phyloP scores from a whole-genome alignment of 2,797 vertebrate species.

The Vipera ursinii region DNA sequence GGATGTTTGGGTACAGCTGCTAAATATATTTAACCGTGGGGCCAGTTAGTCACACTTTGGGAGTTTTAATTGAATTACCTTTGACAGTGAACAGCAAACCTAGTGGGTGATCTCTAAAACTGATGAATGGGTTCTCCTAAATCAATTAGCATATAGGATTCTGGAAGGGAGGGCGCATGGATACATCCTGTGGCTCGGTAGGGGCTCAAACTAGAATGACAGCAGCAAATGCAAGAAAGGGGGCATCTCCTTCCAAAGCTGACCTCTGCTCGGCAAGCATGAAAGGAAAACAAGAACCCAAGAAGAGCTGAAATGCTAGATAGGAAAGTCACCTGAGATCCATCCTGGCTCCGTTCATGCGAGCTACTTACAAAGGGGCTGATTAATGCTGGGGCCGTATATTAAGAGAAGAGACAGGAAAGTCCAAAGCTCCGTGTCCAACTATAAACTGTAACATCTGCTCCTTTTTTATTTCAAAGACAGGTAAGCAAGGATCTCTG shows the following conservation, averaged over 20 bases:
- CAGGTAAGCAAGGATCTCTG: neutral
- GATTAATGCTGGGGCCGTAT: conserved; percentile 58
- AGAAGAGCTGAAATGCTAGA: conserved; percentile 63
- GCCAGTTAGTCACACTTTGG: conserved; percentile 85
- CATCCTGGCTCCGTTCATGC: conserved; percentile 39
- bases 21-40: conserved; percentile 77
- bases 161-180: conserved; percentile 49
- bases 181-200: conserved; percentile 74
- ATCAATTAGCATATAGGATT: conserved; percentile 83
- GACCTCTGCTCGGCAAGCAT: conserved; percentile 62
- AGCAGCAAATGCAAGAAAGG: conserved; percentile 82
- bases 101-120: conserved; percentile 75
- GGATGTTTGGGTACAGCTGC: conserved; percentile 74
- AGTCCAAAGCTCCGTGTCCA: conserved; percentile 7
- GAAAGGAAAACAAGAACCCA: conserved; percentile 69
- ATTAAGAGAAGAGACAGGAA: conserved; percentile 44
- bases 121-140: conserved; percentile 76
- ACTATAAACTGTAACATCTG: conserved; percentile 14
- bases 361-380: conserved; percentile 57
- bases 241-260: conserved; percentile 43
- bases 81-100: conserved; percentile 84
- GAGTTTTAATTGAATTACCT: conserved; percentile 94
- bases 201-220: conserved; percentile 73
- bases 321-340: conserved; percentile 63
- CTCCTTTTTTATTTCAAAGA: conserved; percentile 23